Conservation (phyloP, 2,888 invertebrate species). For the Synergus itoensis region DNA sequence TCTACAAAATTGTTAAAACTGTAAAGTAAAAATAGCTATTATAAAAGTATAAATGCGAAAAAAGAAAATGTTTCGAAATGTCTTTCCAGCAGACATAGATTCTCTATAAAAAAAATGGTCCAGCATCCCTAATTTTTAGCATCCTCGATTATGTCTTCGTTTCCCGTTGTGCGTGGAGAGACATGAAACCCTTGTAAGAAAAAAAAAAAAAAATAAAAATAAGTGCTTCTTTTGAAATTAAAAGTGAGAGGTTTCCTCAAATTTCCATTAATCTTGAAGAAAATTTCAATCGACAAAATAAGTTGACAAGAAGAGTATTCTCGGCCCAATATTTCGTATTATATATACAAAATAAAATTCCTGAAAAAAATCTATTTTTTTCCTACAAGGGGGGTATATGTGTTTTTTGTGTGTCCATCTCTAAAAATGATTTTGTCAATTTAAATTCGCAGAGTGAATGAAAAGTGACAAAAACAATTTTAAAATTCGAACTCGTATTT, state of each 20-base stretch:
- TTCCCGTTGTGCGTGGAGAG: conserved; percentile 39
- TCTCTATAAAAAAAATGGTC: not conserved
- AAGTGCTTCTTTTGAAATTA: not conserved
- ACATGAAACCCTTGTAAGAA: conserved; percentile 32
- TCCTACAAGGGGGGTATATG: conserved; percentile 14
- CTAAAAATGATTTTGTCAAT: conserved; percentile 12
- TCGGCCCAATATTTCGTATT: not conserved
- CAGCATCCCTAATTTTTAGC: not conserved
- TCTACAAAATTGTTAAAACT: not conserved
- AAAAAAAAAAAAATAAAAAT: not conserved
- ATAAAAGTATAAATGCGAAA: conserved; percentile 8
- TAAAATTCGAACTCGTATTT: conserved; percentile 17
- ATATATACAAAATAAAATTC: not conserved
- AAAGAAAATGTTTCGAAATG: not conserved
- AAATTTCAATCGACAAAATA: not conserved
- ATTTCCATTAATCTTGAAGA: not conserved
- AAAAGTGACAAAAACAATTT: not conserved
- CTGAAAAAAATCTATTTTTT: not conserved
- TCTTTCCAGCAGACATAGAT: conserved; percentile 14
- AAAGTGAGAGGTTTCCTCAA: not conserved
- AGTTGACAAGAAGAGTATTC: not conserved
- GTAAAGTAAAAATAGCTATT: not conserved
- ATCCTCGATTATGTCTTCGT: conserved; percentile 18
- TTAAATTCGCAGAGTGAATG: not conserved
- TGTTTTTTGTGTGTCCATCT: conserved; percentile 11